A percentile compares a stretch with the other conserved stretches of the same genome.
These are phyloP conservation scores for Halyomorpha halys DNA, from an alignment of 1,140 invertebrate genomes.

Conservation along the genomic window DNA sequence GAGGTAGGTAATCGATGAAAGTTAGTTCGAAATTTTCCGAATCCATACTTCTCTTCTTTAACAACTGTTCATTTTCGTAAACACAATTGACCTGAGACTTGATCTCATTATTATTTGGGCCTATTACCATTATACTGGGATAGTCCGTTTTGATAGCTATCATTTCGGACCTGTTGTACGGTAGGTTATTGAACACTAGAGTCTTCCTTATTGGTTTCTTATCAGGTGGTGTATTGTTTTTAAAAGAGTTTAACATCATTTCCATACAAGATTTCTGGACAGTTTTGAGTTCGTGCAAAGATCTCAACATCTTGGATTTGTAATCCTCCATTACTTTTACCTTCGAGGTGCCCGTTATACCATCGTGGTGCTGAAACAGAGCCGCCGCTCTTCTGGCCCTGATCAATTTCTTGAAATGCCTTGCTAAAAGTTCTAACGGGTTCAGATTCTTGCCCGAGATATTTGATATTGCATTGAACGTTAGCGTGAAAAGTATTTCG, in stretches of 20 bases:
- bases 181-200: neutral
- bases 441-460: constrained; percentile 44
- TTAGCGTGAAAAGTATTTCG: constrained; percentile 80
- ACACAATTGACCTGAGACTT: neutral
- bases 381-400: constrained; percentile 64
- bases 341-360: constrained; percentile 88
- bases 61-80: neutral
- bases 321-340: constrained; percentile 81
- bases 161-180: neutral
- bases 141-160: neutral
- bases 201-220: neutral
- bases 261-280: neutral
- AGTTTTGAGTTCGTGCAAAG: neutral
- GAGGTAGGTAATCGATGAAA: neutral
- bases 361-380: constrained; percentile 92
- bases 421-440: constrained; percentile 55
- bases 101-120: neutral
- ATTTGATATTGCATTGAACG: constrained; percentile 60
- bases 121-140: neutral
- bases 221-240: neutral
- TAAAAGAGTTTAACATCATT: neutral
- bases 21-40: constrained; percentile 6
- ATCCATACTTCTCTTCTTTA: neutral
- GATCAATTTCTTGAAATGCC: constrained; percentile 65
- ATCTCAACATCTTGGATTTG: constrained; percentile 33